Evolutionary conservation across 92 coral and sea anemone species (phyloP).

Genomic region (Pocillopora meandrina): DNA sequence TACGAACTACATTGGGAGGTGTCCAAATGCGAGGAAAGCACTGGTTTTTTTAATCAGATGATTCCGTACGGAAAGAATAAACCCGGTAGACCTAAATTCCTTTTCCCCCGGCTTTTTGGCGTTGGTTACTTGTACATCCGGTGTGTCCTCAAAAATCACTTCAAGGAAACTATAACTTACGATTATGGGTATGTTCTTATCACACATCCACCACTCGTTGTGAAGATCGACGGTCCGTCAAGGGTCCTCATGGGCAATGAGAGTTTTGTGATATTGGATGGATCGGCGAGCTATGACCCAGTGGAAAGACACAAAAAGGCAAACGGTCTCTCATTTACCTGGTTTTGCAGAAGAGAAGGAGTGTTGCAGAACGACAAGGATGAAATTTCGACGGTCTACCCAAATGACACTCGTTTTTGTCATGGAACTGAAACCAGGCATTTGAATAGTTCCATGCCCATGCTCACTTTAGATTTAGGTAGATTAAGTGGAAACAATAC

Average conservation of each 20-base stretch:
- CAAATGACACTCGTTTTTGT: neutral
- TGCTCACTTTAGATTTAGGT: constrained; percentile 5
- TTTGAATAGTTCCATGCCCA: neutral
- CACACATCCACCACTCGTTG: constrained; percentile 53
- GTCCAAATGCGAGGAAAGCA: constrained; percentile 19
- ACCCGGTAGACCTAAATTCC: neutral
- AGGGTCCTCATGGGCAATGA: constrained; percentile 42
- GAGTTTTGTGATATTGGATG: constrained; percentile 9
- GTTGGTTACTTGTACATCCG: constrained; percentile 60
- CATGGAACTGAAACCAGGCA: neutral
- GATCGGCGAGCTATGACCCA: constrained; percentile 37
- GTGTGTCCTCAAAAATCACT: constrained; percentile 45
- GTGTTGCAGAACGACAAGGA: neutral
- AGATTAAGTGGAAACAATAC: constrained; percentile 28
- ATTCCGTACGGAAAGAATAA: neutral
- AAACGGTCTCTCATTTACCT: constrained; percentile 35
- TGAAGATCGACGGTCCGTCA: constrained; percentile 50
- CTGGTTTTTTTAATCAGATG: neutral
- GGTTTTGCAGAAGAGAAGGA: constrained; percentile 40
- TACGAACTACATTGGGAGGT: constrained; percentile 14
- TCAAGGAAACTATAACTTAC: constrained; percentile 30
- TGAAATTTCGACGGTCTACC: neutral
- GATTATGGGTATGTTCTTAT: constrained; percentile 66
- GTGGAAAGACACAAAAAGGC: neutral
- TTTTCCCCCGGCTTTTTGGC: constrained; percentile 13